phyloP scores from a whole-genome alignment of 2,113 vertebrate species.

The Mesembrinibis cayennensis region DNA sequence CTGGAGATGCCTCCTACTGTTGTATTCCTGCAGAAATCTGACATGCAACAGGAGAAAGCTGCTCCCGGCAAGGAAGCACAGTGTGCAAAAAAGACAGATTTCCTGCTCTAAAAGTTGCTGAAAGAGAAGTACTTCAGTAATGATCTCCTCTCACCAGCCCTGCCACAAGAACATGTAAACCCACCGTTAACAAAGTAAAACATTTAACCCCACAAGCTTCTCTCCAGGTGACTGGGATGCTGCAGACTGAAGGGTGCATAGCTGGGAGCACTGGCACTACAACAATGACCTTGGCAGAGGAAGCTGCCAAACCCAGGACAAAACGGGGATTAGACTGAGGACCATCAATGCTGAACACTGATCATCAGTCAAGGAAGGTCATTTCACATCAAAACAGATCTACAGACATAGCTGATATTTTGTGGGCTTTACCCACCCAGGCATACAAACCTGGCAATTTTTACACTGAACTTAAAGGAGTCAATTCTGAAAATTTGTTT shows the following conservation, averaged over 20 bases:
- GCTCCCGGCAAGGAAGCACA: neutral
- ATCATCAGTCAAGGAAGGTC: neutral
- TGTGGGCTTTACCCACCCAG: neutral
- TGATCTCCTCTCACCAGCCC: neutral
- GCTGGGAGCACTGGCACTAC: neutral
- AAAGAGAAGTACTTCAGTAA: neutral
- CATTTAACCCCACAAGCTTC: neutral
- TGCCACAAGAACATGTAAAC: fast-evolving
- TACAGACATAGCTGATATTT: neutral
- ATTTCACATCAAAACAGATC: neutral
- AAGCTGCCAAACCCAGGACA: neutral
- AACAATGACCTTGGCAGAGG: neutral
- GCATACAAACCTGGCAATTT: neutral
- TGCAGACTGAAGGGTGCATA: neutral
- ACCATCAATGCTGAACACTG: neutral
- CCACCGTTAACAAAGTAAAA: neutral
- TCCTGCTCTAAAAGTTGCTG: neutral
- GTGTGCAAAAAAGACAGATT: neutral
- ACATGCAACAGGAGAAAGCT: neutral
- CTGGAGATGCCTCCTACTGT: neutral
- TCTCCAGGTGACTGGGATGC: neutral
- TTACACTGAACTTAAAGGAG: neutral
- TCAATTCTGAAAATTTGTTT: neutral
- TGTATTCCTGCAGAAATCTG: neutral
- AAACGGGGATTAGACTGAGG: neutral